Evolutionary conservation across 2,797 vertebrate species (phyloP), one percentile per base, ranked within the genome.

Genomic region (Macrochelys suwanniensis): DNA sequence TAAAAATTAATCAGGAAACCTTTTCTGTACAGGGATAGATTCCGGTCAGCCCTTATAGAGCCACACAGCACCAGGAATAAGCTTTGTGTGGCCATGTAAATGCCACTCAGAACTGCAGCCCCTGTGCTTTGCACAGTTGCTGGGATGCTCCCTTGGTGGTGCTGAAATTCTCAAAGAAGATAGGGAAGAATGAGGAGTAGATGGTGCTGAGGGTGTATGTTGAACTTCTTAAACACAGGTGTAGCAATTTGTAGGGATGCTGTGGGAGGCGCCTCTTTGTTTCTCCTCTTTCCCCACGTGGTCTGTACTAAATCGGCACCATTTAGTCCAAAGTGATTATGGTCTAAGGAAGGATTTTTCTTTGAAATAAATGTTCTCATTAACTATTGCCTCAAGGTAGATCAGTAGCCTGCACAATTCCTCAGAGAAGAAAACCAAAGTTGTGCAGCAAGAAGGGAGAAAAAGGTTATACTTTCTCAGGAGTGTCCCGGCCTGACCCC

Each of bases 291-390:
- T 91, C 77, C 92, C 56, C 21, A 49, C 80, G n/a, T 2, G 54
- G 11, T 78, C 89, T 90, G 85, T 76, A 42, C 80, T 89, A 13
- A 92, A 85, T 7, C 71, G 53, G 21, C 47, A 65, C 53, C 80
- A 57, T 7, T 21, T 71, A 61, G 17, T 2, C 11, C 37, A n/a
- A 25, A 79, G 7, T 80, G 15, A 78, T 28, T 65, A 83, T 5
- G 5, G 89, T 57, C 71, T 74, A 71, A 80, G 26, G 28, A 91
- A 89, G 21, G 9, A 61, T 68, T 82, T 92, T 92, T 96, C 76
- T 92, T 93, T 54, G 53, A 80, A 94, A 94, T 50, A 90, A 95
- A 95, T 42, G 31, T 54, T 89, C 59, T 94, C 49, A 50, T 87
- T 82, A 85, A 86, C 83, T 49, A 56, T 92, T 68, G 71, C 87